Percentiles rank a stretch among this genome's conserved stretches.
Evolutionary conservation across 2,797 vertebrate genomes (phyloP).

Genomic region (Sitta carolinensis): DNA sequence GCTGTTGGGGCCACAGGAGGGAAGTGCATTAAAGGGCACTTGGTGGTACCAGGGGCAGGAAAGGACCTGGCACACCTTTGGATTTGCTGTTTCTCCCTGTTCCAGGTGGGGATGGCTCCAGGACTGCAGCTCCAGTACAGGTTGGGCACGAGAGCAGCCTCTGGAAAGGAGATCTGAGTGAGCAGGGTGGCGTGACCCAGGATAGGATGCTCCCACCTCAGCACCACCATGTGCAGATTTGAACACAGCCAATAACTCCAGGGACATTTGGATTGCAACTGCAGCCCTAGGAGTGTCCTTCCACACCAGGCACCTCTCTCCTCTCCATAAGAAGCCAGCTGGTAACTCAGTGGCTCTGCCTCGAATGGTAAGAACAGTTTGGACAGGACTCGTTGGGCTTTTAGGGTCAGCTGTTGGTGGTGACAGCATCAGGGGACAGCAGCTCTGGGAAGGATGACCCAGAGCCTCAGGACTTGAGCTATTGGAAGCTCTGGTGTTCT

Average conservation of each 20-base stretch:
- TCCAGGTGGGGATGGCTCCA: not conserved
- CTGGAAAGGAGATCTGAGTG: not conserved
- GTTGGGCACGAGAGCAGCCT: accelerated
- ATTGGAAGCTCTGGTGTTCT: not conserved
- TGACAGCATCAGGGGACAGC: not conserved
- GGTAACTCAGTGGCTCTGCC: not conserved
- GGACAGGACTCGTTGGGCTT: not conserved
- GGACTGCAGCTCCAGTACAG: not conserved
- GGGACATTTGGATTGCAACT: not conserved
- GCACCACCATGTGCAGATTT: not conserved
- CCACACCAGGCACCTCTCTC: not conserved
- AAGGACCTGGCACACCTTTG: not conserved
- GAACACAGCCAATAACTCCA: not conserved
- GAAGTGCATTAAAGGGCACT: not conserved
- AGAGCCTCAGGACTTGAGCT: not conserved
- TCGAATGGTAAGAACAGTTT: not conserved
- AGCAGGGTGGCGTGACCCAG: not conserved
- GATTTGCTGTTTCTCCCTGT: not conserved
- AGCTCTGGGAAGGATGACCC: not conserved
- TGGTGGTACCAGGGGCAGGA: not conserved
- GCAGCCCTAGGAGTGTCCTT: not conserved
- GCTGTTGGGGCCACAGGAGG: not conserved
- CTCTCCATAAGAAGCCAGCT: not conserved
- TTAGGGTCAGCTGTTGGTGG: not conserved
- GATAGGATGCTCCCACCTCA: not conserved